Evolutionary conservation across 1,140 invertebrate genomes (phyloP).

Genomic region (Hycleus phaleratus): DNA sequence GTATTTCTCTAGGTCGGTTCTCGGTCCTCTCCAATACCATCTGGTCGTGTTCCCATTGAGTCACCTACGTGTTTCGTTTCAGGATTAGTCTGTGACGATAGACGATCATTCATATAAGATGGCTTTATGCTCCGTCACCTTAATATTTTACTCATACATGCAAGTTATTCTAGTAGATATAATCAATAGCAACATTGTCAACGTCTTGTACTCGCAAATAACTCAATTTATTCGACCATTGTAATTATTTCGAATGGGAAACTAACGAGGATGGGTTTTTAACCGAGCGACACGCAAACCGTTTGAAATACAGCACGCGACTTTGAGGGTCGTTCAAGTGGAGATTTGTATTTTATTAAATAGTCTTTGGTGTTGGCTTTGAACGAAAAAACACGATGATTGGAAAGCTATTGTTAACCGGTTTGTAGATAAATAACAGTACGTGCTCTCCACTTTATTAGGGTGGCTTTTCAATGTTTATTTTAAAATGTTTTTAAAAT

Average conservation of each 20-base stretch:
- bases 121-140: constrained; percentile 29
- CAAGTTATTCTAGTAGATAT: no score
- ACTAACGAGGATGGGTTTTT: constrained; percentile 1
- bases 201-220: no score
- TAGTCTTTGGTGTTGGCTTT: constrained; percentile 11
- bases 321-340: background rate
- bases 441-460: constrained; percentile 21
- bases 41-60: constrained; percentile 32
- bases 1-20: constrained; percentile 3
- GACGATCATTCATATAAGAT: constrained; percentile 23
- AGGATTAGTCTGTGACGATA: constrained; percentile 18
- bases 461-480: constrained; percentile 26
- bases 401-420: constrained; percentile 4
- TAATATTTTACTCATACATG: constrained; percentile 13
- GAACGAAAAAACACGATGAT: background rate
- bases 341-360: constrained; percentile 14
- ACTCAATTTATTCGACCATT: no score
- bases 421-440: constrained; percentile 9
- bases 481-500: constrained; percentile 21
- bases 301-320: constrained; percentile 6
- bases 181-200: no score
- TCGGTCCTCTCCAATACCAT: constrained; percentile 11
- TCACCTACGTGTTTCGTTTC: constrained; percentile 24
- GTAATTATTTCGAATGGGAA: background rate
- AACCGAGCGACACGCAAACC: constrained; percentile 5